Evolutionary conservation across 2,888 invertebrate genomes (phyloP), one percentile per base, ranked within the genome.

Genomic region (Pseudeuparius sepicola): DNA sequence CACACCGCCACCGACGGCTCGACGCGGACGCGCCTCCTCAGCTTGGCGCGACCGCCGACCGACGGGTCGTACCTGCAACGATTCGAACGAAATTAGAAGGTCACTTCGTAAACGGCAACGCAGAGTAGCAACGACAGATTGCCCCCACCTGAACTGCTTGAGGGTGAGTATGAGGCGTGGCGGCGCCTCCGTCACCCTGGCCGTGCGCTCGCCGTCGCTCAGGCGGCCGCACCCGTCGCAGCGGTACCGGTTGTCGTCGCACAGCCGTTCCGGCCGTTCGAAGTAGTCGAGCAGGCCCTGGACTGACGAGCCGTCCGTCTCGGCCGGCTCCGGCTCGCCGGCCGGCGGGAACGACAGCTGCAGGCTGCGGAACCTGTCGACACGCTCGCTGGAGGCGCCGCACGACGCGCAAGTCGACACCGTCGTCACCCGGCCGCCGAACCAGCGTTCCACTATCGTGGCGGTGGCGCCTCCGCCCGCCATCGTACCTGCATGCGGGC

Each of bases 161-260:
- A 89, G 60, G 1, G 86, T 85, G 2, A 89, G 63, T 38, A 88
- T 78, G 9, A 90, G 67, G 58, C 84, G 78, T 26, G 78, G 73
- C 0, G 89, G 89, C 3, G 81, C 71, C 33, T 77, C 73, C 7
- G 80, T 71, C 5, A 88, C 73, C 41, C 68, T 69, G 6, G 79
- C 75, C 23, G 70, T 68, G 14, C 80, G 68, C 54, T 82, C 80
- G 1, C 86, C 89, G 51, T 89, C 85, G 41, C 80, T 78, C 9
- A 85, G 63, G 9, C 69, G 69, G 31, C 71, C 72, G 56, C 89
- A 90, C 31, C 72, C 73, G 40, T 77, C 77, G 64, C 89, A 90
- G 44, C 74, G 72, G 58, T 89, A 90, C 60, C 77, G 73, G 56
- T 90, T 89, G 33, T 86, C 86, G 0, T 82, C 88, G 2, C 75